A percentile compares a stretch with the other conserved stretches of the same genome.
These are phyloP conservation scores for Periophthalmus modestus DNA, from an alignment of 2,113 vertebrate species.

Conservation along the genomic window DNA sequence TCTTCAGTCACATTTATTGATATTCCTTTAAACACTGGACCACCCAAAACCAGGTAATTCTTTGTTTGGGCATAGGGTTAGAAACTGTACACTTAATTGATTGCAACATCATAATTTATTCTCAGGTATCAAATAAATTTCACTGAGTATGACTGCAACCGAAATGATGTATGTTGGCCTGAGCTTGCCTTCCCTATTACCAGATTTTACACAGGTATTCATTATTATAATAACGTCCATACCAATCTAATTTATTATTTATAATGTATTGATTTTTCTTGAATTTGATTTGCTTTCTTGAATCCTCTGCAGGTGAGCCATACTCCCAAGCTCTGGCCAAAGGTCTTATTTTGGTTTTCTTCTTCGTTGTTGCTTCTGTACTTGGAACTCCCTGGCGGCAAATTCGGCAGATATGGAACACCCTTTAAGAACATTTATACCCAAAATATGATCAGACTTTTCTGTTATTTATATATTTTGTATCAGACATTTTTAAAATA, in stretches of 20 bases:
- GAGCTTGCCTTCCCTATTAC: constrained; percentile 89
- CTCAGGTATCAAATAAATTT: constrained; percentile 89
- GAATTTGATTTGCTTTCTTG: constrained; percentile 2
- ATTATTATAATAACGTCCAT: not conserved
- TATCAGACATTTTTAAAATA: not conserved
- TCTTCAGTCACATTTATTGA: constrained; percentile 87
- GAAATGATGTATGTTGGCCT: constrained; percentile 93
- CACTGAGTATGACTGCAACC: constrained; percentile 91
- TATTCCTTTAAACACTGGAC: constrained; percentile 73
- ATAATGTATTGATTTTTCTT: not conserved
- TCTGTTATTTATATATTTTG: not conserved
- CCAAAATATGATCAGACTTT: not conserved
- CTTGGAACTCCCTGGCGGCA: constrained; percentile 81
- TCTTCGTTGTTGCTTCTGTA: constrained; percentile 75
- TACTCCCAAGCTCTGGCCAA: constrained; percentile 84
- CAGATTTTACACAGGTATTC: constrained; percentile 86
- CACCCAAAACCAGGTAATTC: constrained; percentile 81
- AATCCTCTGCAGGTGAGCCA: constrained; percentile 80
- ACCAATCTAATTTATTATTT: not conserved
- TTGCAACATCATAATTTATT: not conserved
- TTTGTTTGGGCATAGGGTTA: not conserved
- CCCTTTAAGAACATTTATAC: constrained; percentile 11
- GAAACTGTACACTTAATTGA: not conserved
- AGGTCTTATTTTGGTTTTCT: constrained; percentile 80
- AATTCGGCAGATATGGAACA: constrained; percentile 68